Evolutionary conservation across 2,888 invertebrate genomes (phyloP).

Genomic region (Hybos culiciformis): DNA sequence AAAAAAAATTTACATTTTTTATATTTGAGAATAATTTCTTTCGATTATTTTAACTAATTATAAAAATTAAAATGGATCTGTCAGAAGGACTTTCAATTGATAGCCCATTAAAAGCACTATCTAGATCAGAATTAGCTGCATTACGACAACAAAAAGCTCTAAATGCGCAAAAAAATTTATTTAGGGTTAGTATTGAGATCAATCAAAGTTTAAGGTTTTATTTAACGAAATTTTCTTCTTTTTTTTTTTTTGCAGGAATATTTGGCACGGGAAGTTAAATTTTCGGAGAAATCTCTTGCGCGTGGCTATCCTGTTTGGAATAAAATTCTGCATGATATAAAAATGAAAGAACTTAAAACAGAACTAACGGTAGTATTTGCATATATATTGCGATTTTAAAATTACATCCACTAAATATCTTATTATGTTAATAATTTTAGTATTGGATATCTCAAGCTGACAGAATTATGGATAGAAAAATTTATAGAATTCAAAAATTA

Average conservation of each 20-base stretch:
- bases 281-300: constrained; percentile 22
- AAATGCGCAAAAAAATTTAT: too few species aligned
- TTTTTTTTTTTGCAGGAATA: constrained; percentile 18
- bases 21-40: too few species aligned
- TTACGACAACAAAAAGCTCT: too few species aligned
- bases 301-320: constrained; percentile 24
- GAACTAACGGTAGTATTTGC: constrained; percentile 18
- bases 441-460: constrained; percentile 19
- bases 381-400: background rate
- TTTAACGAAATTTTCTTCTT: background rate
- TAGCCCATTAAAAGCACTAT: too few species aligned
- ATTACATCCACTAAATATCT: background rate
- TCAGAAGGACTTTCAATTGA: too few species aligned
- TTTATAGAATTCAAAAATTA: constrained; percentile 21
- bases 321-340: constrained; percentile 22
- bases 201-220: too few species aligned
- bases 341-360: constrained; percentile 21
- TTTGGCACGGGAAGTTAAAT: constrained; percentile 23
- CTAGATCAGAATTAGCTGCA: too few species aligned
- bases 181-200: too few species aligned
- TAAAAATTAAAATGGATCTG: too few species aligned
- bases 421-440: constrained; percentile 8
- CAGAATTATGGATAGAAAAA: constrained; percentile 20
- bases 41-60: too few species aligned
- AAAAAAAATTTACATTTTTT: too few species aligned